phyloP scores from a whole-genome alignment of 2,113 vertebrate species.

The Furnarius figulus region DNA sequence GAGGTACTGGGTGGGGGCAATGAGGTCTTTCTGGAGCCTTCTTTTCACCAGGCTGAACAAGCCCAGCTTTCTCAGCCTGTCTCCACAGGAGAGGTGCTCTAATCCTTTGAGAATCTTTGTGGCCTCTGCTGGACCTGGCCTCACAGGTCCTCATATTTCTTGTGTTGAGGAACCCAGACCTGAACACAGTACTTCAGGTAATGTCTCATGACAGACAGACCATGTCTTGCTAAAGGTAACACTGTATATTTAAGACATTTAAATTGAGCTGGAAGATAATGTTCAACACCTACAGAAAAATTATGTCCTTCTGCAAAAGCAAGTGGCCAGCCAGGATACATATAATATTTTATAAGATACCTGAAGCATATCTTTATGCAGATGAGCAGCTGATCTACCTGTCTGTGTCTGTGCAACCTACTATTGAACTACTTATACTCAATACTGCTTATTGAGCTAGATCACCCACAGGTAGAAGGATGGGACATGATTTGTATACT shows the following conservation, averaged over 20 bases:
- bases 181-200: accelerated
- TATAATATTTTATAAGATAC: not conserved
- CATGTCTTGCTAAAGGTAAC: not conserved
- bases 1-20: not conserved
- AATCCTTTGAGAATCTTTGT: not conserved
- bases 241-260: not conserved
- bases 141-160: not conserved
- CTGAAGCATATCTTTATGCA: not conserved
- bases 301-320: not conserved
- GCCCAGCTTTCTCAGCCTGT: not conserved
- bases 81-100: not conserved
- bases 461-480: not conserved
- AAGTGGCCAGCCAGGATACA: not conserved
- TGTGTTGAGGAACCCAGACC: not conserved
- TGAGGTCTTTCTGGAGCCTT: not conserved
- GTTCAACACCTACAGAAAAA: not conserved
- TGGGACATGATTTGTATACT: not conserved
- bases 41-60: not conserved
- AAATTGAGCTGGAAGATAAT: not conserved
- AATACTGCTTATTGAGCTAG: not conserved
- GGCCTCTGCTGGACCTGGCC: not conserved
- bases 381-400: not conserved
- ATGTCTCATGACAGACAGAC: not conserved
- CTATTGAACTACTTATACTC: not conserved
- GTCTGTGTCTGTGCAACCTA: not conserved